These are phyloP conservation scores for Syrista parreyssii DNA, from an alignment of 2,888 invertebrate species.

Conservation along the genomic window DNA sequence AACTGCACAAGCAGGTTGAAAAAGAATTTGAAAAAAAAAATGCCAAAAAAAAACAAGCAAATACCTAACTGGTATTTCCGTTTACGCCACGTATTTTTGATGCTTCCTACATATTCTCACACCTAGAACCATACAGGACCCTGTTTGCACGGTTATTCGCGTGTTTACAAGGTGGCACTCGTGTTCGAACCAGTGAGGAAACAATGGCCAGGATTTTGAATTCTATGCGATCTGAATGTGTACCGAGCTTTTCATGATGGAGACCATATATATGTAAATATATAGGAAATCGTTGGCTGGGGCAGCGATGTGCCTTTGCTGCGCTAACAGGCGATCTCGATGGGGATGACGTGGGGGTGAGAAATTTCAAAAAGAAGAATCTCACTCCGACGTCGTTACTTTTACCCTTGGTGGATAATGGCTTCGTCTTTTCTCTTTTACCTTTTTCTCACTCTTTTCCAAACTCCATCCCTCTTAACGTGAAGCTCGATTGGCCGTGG, in stretches of 20 bases:
- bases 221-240: not conserved
- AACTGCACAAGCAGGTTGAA: not conserved
- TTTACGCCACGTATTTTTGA: not conserved
- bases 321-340: not conserved
- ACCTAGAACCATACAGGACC: not conserved
- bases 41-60: not conserved
- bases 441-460: not conserved
- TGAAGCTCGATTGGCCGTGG: not conserved
- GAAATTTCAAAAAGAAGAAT: not conserved
- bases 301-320: not conserved
- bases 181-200: not conserved
- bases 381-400: not conserved
- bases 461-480: not conserved
- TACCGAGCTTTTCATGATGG: not conserved
- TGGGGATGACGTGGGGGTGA: not conserved
- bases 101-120: not conserved
- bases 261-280: not conserved
- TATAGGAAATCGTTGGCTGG: not conserved
- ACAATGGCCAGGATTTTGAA: not conserved
- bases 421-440: not conserved
- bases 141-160: slow-evolving; percentile 4
- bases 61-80: not conserved
- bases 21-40: not conserved
- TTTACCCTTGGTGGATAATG: not conserved
- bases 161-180: not conserved